Evolutionary conservation across 2,113 vertebrate genomes (phyloP), one percentile per base, ranked within the genome.

Genomic region (Recurvirostra avosetta): DNA sequence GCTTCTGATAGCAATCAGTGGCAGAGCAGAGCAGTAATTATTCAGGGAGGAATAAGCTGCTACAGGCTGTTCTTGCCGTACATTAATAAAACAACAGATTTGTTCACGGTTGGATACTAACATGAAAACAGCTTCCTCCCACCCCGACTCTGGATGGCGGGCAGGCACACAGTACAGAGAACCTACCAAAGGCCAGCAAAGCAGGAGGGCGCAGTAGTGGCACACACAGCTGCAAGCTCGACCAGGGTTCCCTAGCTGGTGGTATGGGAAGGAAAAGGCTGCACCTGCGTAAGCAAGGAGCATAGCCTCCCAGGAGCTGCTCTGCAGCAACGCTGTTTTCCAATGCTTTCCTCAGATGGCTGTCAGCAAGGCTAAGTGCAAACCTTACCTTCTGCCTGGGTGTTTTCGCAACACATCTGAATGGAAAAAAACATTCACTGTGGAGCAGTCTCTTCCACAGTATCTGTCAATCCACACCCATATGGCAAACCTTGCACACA

Each of bases 61-160:
- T 90, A 93, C 47, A 79, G 66, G 78, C 78, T 88, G 77, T 65
- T 89, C 74, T 71, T 59, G 66, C 74, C 12, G 0, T 73, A 73
- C 59, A 53, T 62, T 73, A 73, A 58, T 82, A 72, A 86, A 92
- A 94, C 78, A 94, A 79, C 45, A 79, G 81, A 96, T 86, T 75
- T 93, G 87, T 88, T 90, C 41, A 13, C 16, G 45, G 65, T 32
- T 91, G 90, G 84, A 86, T 82, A 76, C 22, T 63, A 62, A 79
- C 9, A 88, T 0, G 7, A 72, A 68, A 82, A 43, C 19, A 49
- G 75, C 50, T 80, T 76, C 68, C 52, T 82, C 71, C 76, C 66
- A 34, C 34, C 47, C n/a, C 3, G 2, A 5, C 71, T 25, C 0
- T 0, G 81, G 82, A 41, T 0, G 0, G 5, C 2, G 1, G 30